A percentile compares a stretch with the other conserved stretches of the same genome.
Conservation (phyloP, 2,888 invertebrate genomes). For the Ryuthela nishihirai region DNA sequence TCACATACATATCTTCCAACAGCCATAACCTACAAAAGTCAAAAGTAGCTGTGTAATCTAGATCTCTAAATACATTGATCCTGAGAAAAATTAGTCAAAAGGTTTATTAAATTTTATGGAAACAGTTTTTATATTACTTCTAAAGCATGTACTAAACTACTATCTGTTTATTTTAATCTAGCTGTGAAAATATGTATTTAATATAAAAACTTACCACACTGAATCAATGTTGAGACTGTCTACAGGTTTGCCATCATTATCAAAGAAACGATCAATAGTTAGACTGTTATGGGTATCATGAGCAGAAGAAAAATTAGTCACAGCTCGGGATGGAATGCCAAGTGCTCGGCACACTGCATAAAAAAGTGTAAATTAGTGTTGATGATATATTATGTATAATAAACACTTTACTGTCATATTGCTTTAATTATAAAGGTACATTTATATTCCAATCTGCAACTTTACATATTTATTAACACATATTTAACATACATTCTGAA, state of each 20-base stretch:
- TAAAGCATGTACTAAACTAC: no score
- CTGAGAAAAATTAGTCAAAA: no score
- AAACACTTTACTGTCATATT: neutral
- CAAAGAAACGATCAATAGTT: constrained; percentile 84
- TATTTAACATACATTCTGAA: neutral
- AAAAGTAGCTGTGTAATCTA: no score
- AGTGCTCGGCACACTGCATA: constrained; percentile 71
- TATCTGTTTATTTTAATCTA: no score
- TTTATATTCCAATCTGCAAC: no score
- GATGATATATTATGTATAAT: neutral
- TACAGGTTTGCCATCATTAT: constrained; percentile 71
- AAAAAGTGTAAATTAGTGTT: neutral
- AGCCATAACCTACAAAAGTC: no score
- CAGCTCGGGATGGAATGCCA: constrained; percentile 80
- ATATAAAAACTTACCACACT: constrained; percentile 61
- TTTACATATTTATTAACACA: no score
- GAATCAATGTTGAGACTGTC: constrained; percentile 80
- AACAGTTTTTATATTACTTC: no score
- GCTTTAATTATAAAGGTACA: no score
- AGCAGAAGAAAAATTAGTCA: constrained; percentile 87
- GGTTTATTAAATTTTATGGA: no score
- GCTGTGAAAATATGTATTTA: neutral
- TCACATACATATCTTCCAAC: no score
- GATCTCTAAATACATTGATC: no score
- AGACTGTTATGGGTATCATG: constrained; percentile 89